Evolutionary conservation across 2,797 vertebrate species (phyloP).

Genomic region (Decapterus maruadsi): DNA sequence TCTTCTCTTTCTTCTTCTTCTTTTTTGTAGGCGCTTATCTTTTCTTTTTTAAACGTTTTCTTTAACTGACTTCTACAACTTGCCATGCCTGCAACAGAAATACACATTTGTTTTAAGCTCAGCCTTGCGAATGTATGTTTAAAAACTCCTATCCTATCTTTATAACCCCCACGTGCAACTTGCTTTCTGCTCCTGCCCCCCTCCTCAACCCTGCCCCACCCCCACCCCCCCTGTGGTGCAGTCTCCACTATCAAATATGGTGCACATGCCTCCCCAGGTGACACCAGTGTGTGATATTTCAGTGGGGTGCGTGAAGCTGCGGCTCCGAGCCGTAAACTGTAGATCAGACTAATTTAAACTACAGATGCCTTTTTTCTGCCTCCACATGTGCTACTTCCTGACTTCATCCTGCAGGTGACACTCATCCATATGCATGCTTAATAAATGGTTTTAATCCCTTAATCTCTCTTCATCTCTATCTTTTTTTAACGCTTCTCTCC

Average conservation of each 20-base stretch:
- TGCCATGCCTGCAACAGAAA: too few species aligned
- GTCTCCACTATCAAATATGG: conserved; percentile 49
- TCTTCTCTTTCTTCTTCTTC: too few species aligned
- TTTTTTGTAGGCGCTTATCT: too few species aligned
- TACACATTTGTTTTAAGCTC: too few species aligned
- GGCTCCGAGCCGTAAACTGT: conserved; percentile 32
- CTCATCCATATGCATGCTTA: conserved; percentile 47
- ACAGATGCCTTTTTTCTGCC: conserved; percentile 44
- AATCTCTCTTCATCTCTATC: conserved; percentile 40
- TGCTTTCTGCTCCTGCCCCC: conserved; percentile 1
- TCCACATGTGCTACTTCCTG: conserved; percentile 41
- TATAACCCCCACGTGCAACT: conserved; percentile 23
- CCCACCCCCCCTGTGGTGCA: not conserved
- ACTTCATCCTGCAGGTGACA: conserved; percentile 49
- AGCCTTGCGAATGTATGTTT: too few species aligned
- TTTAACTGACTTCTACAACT: too few species aligned
- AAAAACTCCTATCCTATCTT: not conserved
- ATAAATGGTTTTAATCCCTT: conserved; percentile 57
- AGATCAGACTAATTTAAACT: conserved; percentile 63
- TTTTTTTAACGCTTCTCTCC: conserved; percentile 34
- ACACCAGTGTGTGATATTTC: conserved; percentile 72
- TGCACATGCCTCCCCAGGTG: conserved; percentile 57
- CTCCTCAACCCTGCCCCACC: not conserved
- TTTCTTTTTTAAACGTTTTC: too few species aligned
- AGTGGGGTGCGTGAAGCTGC: conserved; percentile 60